phyloP scores from a whole-genome alignment of 2,888 invertebrate genomes.

The Graphium colonna region DNA sequence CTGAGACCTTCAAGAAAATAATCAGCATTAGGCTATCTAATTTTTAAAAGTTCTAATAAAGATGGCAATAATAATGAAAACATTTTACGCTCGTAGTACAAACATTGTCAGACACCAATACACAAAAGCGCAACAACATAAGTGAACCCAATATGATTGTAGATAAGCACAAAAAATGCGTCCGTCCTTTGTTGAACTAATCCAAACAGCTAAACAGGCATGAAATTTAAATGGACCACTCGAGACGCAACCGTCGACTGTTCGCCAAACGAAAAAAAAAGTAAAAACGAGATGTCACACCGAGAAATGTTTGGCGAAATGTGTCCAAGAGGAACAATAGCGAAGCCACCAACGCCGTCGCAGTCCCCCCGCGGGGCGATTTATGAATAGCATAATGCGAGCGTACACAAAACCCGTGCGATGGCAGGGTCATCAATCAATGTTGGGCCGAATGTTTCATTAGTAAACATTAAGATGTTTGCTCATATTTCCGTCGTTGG shows the following conservation, averaged over 20 bases:
- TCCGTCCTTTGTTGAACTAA: conserved; percentile 10
- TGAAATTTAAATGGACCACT: conserved; percentile 73
- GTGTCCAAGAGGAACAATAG: conserved; percentile 62
- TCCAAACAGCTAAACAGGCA: conserved; percentile 55
- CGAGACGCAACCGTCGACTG: conserved; percentile 34
- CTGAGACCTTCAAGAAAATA: no score
- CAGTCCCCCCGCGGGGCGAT: conserved; percentile 65
- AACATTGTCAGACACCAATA: no score
- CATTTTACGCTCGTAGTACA: no score
- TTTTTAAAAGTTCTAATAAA: no score
- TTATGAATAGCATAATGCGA: conserved; percentile 73
- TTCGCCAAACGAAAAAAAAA: conserved; percentile 45
- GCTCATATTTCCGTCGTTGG: conserved; percentile 75
- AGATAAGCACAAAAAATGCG: not conserved
- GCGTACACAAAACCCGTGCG: conserved; percentile 68
- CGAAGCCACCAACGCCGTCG: conserved; percentile 71
- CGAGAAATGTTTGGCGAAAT: conserved; percentile 65
- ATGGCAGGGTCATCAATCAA: conserved; percentile 70
- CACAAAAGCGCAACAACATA: no score
- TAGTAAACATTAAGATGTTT: conserved; percentile 81
- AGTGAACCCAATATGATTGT: no score
- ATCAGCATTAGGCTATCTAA: no score
- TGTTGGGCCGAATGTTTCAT: conserved; percentile 77
- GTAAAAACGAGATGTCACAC: conserved; percentile 28
- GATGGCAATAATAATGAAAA: no score